These are phyloP conservation scores for Pseudochaenichthys georgianus DNA, from an alignment of 2,797 vertebrate species.

Conservation along the genomic window DNA sequence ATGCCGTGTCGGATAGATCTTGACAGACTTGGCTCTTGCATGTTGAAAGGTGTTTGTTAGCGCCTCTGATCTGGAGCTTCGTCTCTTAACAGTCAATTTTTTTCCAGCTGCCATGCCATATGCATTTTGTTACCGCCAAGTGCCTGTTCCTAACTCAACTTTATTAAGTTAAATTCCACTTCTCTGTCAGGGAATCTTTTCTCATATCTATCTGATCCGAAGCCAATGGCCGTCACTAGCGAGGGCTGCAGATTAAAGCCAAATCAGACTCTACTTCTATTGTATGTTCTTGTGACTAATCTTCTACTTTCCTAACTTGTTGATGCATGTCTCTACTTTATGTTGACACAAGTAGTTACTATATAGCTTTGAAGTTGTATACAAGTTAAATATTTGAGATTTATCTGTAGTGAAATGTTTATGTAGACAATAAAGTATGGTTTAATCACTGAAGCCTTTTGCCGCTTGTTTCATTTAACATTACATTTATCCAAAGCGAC, in stretches of 20 bases:
- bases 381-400: conserved; percentile 34
- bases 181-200: conserved; percentile 51
- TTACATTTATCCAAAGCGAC: no score
- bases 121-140: conserved; percentile 66
- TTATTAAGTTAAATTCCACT: not conserved
- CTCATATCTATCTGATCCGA: conserved; percentile 24
- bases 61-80: not conserved
- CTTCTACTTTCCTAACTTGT: conserved; percentile 11
- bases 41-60: not conserved
- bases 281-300: conserved; percentile 35
- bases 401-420: conserved; percentile 44
- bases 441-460: conserved; percentile 18
- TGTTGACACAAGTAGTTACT: conserved; percentile 14
- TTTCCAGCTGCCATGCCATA: conserved; percentile 43
- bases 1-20: conserved; percentile 5
- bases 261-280: conserved; percentile 37
- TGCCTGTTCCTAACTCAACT: conserved; percentile 71
- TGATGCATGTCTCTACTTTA: conserved; percentile 54
- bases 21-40: not conserved
- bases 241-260: conserved; percentile 44
- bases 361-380: conserved; percentile 31
- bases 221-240: conserved; percentile 35
- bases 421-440: conserved; percentile 59
- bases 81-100: conserved; percentile 38
- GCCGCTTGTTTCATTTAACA: not conserved